Evolutionary conservation across 2,888 invertebrate genomes (phyloP).

Genomic region (Andrena dorsata): DNA sequence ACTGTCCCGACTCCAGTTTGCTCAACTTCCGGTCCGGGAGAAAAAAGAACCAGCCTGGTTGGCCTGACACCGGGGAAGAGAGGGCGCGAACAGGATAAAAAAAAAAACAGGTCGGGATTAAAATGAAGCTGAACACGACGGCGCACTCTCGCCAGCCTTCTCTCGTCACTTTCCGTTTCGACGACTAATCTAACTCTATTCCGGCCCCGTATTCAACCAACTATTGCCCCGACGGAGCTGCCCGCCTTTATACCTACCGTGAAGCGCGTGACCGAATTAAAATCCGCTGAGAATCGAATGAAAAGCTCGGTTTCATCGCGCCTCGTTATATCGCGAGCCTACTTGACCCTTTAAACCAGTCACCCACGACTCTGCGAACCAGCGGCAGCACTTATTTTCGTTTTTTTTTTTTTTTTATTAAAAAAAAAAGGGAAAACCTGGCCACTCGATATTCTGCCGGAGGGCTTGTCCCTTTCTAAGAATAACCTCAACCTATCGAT

Average conservation of each 20-base stretch:
- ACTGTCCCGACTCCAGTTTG: conserved; percentile 51
- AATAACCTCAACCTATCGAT: conserved; percentile 33
- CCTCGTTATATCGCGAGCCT: conserved; percentile 26
- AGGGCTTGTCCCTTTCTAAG: conserved; percentile 2
- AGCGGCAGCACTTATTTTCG: neutral
- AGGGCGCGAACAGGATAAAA: too few species aligned
- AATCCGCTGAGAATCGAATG: conserved; percentile 24
- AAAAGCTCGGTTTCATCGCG: conserved; percentile 21
- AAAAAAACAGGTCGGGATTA: conserved; percentile 6
- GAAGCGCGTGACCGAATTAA: conserved; percentile 24
- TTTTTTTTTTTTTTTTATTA: neutral
- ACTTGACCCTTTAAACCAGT: conserved; percentile 40
- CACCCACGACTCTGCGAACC: conserved; percentile 17
- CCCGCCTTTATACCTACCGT: too few species aligned
- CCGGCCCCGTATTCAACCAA: conserved; percentile 5
- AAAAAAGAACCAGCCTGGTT: neutral
- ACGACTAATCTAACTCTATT: conserved; percentile 21
- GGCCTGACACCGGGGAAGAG: neutral
- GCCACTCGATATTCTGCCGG: conserved; percentile 6
- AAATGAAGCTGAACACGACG: conserved; percentile 37
- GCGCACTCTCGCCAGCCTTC: neutral
- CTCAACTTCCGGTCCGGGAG: conserved; percentile 55
- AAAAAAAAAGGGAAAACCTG: conserved; percentile 3
- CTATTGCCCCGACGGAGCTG: conserved; percentile 8
- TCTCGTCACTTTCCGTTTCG: conserved; percentile 39